Conservation (phyloP, 53 echinoderm and acorn worm species). For the Luidia sarsii region DNA sequence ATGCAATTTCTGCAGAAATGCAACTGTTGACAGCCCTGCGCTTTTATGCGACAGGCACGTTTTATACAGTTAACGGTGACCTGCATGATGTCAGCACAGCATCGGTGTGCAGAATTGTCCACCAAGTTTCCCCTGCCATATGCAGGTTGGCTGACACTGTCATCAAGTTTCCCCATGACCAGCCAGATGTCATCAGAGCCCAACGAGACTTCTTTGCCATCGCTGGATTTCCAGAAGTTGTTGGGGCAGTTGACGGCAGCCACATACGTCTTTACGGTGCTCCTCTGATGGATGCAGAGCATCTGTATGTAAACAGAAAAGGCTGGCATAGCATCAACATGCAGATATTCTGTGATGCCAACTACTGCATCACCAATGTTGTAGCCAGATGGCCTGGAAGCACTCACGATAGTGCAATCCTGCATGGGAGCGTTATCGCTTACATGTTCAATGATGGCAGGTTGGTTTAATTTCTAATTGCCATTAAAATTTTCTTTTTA, state of each 20-base stretch:
- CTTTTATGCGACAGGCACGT: background rate
- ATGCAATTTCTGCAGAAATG: background rate
- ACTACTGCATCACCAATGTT: too few species aligned
- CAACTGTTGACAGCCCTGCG: background rate
- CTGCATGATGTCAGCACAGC: background rate
- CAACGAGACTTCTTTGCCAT: background rate
- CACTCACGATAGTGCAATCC: slow-evolving; percentile 49
- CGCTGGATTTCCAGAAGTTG: too few species aligned
- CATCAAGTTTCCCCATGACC: background rate
- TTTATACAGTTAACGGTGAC: background rate
- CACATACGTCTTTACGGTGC: too few species aligned
- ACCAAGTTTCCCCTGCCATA: background rate
- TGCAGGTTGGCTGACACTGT: background rate
- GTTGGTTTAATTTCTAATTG: too few species aligned
- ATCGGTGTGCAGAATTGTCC: background rate
- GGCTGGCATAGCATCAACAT: too few species aligned
- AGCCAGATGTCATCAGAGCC: background rate
- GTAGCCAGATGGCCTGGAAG: slow-evolving; percentile 57
- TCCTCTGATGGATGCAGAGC: too few species aligned
- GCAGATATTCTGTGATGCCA: too few species aligned
- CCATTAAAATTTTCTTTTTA: too few species aligned
- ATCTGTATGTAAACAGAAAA: too few species aligned
- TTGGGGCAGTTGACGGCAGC: too few species aligned
- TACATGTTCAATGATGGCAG: too few species aligned
- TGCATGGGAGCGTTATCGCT: slow-evolving; percentile 3